A percentile compares a stretch with the other conserved stretches of the same genome.
Conservation (phyloP, 1,140 invertebrate species). For the Drosophila bocki region DNA sequence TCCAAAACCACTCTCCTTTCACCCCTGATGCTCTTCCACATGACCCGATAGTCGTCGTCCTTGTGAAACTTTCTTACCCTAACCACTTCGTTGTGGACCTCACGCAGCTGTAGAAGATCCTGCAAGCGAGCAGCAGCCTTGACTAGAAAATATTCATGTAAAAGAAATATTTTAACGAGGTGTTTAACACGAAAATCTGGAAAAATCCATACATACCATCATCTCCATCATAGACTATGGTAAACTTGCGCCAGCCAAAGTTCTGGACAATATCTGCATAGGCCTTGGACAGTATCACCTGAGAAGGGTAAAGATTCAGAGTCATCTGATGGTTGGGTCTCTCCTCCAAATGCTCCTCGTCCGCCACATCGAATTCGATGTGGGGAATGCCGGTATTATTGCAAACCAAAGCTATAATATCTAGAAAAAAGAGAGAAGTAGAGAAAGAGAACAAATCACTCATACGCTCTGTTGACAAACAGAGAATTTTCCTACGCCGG, state of each 20-base stretch:
- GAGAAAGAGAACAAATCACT: background rate
- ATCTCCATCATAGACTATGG: constrained; percentile 92
- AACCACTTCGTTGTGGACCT: constrained; percentile 74
- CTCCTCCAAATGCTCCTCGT: constrained; percentile 85
- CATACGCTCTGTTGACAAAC: constrained; percentile 56
- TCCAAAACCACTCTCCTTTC: constrained; percentile 91
- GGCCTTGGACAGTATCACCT: constrained; percentile 89
- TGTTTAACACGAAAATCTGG: background rate
- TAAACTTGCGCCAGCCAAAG: constrained; percentile 92
- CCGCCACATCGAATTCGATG: constrained; percentile 88
- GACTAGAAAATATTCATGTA: constrained; percentile 8
- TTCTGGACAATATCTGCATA: constrained; percentile 90
- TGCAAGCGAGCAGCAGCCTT: constrained; percentile 66
- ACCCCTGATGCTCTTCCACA: constrained; percentile 90
- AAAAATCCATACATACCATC: constrained; percentile 85
- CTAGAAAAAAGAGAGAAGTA: constrained; percentile 17
- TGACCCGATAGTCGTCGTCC: constrained; percentile 85
- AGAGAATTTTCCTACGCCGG: constrained; percentile 7
- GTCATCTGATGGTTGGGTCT: constrained; percentile 85
- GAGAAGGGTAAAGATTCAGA: constrained; percentile 91
- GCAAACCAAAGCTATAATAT: constrained; percentile 88
- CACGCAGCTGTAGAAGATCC: constrained; percentile 73
- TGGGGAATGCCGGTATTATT: constrained; percentile 89
- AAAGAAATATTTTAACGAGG: background rate
- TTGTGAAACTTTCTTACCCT: constrained; percentile 87